phyloP scores from a whole-genome alignment of 1,140 invertebrate genomes.

The Tetramorium alpestre region DNA sequence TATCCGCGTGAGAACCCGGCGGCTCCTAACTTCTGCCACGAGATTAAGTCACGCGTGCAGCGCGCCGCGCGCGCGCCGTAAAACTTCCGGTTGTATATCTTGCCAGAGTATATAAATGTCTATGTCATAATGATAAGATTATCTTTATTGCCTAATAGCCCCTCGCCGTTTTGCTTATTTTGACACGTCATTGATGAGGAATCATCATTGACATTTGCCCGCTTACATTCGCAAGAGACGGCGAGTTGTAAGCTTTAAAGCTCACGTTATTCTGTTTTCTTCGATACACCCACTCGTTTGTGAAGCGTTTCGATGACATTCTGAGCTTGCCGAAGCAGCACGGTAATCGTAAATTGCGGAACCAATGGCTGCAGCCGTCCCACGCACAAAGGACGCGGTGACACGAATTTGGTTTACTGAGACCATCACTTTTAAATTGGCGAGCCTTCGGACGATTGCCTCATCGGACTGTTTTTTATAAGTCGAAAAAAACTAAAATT shows the following conservation, averaged over 20 bases:
- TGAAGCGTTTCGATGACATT: slow-evolving; percentile 53
- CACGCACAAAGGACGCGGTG: slow-evolving; percentile 51
- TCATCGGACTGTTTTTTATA: neutral
- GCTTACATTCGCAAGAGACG: neutral
- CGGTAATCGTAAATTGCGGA: slow-evolving; percentile 65
- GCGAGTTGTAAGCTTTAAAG: slow-evolving; percentile 16
- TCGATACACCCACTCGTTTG: slow-evolving; percentile 56
- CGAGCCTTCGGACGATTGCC: neutral
- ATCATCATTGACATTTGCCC: neutral
- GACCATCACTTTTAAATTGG: slow-evolving; percentile 41
- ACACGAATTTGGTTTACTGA: slow-evolving; percentile 32
- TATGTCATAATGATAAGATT: slow-evolving; percentile 39
- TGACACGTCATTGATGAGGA: slow-evolving; percentile 1
- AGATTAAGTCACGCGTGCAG: slow-evolving; percentile 42
- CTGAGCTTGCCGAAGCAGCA: slow-evolving; percentile 6
- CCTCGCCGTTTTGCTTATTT: neutral
- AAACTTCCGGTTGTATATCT: neutral
- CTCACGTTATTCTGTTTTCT: slow-evolving; percentile 51
- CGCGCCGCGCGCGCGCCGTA: neutral
- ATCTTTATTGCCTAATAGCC: slow-evolving; percentile 54
- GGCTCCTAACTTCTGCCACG: slow-evolving; percentile 19
- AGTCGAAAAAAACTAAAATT: neutral
- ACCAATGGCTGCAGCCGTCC: slow-evolving; percentile 52
- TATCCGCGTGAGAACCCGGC: slow-evolving; percentile 37
- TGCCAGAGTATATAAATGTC: slow-evolving; percentile 44